A percentile compares a stretch with the other conserved stretches of the same genome.
Evolutionary conservation across 2,113 vertebrate genomes (phyloP).

Genomic region (Oryctolagus cuniculus): mOryCun1.1 NC_091432.1:206260001-206260500

Average conservation of each 20-base stretch:
- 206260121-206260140: slow-evolving; percentile 10
- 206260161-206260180: neutral
- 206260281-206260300: neutral
- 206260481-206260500: slow-evolving; percentile 8
- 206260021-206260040: neutral
- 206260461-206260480: neutral
- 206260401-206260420: neutral
- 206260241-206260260: neutral
- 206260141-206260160: neutral
- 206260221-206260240: neutral
- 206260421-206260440: neutral
- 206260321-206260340: neutral
- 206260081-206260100: neutral
- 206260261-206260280: too few relatives aligned
- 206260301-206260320: neutral
- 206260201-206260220: slow-evolving; percentile 13
- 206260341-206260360: neutral
- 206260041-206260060: neutral
- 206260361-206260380: neutral
- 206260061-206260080: neutral
- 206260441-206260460: neutral
- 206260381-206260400: neutral
- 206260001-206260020: neutral
- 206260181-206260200: neutral
- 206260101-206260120: neutral